Percentiles rank a stretch among this genome's conserved stretches.
These are phyloP conservation scores for Paratilapia polleni DNA, from an alignment of 2,113 vertebrate species.

Conservation along the genomic window DNA sequence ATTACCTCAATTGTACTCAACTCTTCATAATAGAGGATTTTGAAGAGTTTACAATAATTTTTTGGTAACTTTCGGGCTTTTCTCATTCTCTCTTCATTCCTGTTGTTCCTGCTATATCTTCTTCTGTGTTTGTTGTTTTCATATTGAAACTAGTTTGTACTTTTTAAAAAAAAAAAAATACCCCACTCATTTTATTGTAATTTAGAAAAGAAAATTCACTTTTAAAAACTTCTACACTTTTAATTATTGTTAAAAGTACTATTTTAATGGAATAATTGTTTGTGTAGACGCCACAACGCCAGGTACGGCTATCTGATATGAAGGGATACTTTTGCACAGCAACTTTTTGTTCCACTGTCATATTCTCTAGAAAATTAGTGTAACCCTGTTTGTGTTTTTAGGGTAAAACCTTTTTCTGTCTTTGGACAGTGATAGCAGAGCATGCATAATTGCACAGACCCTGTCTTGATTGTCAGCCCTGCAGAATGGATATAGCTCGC, in stretches of 20 bases:
- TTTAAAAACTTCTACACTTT: too few relatives aligned
- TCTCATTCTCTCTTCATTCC: neutral
- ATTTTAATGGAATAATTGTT: neutral
- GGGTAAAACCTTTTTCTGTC: neutral
- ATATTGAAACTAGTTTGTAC: neutral
- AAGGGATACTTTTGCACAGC: neutral
- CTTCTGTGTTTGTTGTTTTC: neutral
- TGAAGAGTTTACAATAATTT: conserved; percentile 20
- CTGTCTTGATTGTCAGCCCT: conserved; percentile 13
- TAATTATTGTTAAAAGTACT: neutral
- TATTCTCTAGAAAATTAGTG: neutral
- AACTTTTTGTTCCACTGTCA: neutral
- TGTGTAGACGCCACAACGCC: too few relatives aligned
- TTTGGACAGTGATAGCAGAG: neutral
- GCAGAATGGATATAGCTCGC: conserved; percentile 22
- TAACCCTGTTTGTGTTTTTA: neutral
- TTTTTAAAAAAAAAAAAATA: too few relatives aligned
- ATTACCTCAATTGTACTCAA: conserved; percentile 9
- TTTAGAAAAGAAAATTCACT: too few relatives aligned
- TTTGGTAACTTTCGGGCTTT: conserved; percentile 6
- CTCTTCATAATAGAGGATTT: conserved; percentile 5
- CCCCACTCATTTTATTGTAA: neutral
- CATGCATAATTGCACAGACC: neutral
- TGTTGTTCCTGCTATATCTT: neutral
- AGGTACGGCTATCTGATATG: neutral